Evolutionary conservation across 2,797 vertebrate genomes (phyloP).

Genomic region (Hephaestus fuliginosus): DNA sequence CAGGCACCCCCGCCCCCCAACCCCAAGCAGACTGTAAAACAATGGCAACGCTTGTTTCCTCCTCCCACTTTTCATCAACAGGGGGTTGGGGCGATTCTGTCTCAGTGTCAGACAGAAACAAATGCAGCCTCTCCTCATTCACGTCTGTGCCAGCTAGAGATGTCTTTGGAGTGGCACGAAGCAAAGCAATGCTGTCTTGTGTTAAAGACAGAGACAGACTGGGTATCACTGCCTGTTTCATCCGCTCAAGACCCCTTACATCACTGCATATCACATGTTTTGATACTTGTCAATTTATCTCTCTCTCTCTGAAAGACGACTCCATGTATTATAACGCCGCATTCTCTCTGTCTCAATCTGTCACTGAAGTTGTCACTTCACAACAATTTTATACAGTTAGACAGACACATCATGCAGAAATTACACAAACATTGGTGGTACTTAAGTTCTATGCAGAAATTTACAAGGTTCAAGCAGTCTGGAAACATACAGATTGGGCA

Average conservation of each 20-base stretch:
- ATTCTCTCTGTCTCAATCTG: conserved; percentile 24
- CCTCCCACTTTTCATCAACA: conserved; percentile 62
- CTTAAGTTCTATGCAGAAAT: neutral
- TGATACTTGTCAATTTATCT: conserved; percentile 32
- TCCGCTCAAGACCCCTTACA: conserved; percentile 38
- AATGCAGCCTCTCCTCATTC: conserved; percentile 68
- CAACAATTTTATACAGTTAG: neutral
- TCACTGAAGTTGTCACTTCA: conserved; percentile 16
- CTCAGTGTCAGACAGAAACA: conserved; percentile 66
- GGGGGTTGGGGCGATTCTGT: conserved; percentile 62
- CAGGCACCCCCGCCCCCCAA: conserved; percentile 12
- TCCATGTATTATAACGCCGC: conserved; percentile 27
- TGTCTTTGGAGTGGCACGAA: conserved; percentile 66
- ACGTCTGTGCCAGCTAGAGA: conserved; percentile 66
- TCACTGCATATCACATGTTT: conserved; percentile 18
- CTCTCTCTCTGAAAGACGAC: conserved; percentile 30
- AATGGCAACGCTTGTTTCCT: conserved; percentile 75
- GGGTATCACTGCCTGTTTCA: conserved; percentile 38
- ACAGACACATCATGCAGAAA: conserved; percentile 5
- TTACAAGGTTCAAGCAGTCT: neutral
- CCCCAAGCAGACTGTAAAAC: conserved; percentile 68
- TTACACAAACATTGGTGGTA: neutral
- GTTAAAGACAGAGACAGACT: conserved; percentile 49
- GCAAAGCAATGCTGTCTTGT: conserved; percentile 61
- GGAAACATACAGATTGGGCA: neutral